A percentile compares a stretch with the other conserved stretches of the same genome.
These are phyloP conservation scores for Amiota minor DNA, from an alignment of 2,888 invertebrate species.

Conservation along the genomic window DNA sequence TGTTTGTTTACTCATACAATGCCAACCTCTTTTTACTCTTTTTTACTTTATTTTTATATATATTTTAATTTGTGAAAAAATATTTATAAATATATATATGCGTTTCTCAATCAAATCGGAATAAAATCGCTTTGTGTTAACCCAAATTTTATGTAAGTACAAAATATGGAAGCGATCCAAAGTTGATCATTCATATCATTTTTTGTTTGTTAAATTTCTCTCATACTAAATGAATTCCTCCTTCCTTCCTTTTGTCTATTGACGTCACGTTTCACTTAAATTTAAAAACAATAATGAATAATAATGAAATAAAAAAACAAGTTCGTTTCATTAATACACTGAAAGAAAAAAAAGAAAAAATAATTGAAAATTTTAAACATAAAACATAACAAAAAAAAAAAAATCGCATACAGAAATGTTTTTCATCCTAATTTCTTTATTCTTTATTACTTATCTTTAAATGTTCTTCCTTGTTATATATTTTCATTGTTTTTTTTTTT, in stretches of 20 bases:
- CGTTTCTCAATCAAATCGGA: slow-evolving; percentile 17
- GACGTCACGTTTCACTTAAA: not conserved
- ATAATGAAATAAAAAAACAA: not conserved
- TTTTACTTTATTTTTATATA: slow-evolving; percentile 32
- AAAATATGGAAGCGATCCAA: slow-evolving; percentile 52
- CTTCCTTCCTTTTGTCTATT: not conserved
- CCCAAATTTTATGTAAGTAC: slow-evolving; percentile 64
- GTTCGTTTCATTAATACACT: not conserved
- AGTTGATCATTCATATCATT: slow-evolving; percentile 9
- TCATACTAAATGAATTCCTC: slow-evolving; percentile 4
- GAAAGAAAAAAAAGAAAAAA: not conserved
- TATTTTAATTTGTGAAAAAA: slow-evolving; percentile 32
- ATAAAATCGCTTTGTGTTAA: slow-evolving; percentile 39
- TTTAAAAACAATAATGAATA: not conserved
- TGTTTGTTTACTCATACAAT: slow-evolving; percentile 43
- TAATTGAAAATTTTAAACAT: slow-evolving; percentile 3
- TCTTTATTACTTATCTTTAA: slow-evolving; percentile 31
- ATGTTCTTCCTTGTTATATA: slow-evolving; percentile 43
- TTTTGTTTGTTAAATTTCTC: not conserved
- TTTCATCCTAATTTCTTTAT: slow-evolving; percentile 36
- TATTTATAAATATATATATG: not conserved
- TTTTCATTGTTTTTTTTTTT: slow-evolving; percentile 10
- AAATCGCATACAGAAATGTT: slow-evolving; percentile 11
- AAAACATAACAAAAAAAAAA: slow-evolving; percentile 9
- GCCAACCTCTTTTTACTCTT: slow-evolving; percentile 36